phyloP scores from a whole-genome alignment of 2,113 vertebrate genomes.

The Alligator sinensis region DNA sequence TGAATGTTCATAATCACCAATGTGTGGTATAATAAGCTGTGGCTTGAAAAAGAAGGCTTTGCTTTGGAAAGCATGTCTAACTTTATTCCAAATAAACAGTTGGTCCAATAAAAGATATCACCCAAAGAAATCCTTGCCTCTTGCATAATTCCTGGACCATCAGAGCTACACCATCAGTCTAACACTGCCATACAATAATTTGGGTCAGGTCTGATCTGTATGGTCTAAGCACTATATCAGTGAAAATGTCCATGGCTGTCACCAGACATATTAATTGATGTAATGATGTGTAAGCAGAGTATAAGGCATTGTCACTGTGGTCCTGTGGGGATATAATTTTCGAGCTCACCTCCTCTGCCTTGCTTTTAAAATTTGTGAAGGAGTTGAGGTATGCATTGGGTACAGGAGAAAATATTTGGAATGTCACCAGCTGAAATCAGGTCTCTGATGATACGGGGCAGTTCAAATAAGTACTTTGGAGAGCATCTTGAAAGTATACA shows the following conservation, averaged over 20 bases:
- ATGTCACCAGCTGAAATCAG: neutral
- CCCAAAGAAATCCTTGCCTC: no score
- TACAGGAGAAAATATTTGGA: neutral
- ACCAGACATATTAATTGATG: neutral
- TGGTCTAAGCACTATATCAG: neutral
- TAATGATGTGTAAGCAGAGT: neutral
- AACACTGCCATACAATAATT: no score
- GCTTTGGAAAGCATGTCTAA: no score
- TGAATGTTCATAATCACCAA: no score
- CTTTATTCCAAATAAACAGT: no score
- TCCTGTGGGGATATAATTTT: neutral
- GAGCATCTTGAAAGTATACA: neutral
- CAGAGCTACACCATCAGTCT: neutral
- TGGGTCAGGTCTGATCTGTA: no score
- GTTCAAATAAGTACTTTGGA: neutral
- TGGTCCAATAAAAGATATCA: no score
- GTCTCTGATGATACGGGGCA: neutral
- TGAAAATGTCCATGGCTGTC: neutral
- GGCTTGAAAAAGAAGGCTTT: neutral
- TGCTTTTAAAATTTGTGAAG: neutral
- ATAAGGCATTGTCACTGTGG: neutral
- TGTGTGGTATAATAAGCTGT: neutral
- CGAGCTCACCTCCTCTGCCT: neutral
- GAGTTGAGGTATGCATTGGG: fast-evolving
- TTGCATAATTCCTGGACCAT: no score